A percentile compares a stretch with the other conserved stretches of the same genome.
phyloP scores from a whole-genome alignment of 2,113 vertebrate species.

The Anas platyrhynchos region DNA sequence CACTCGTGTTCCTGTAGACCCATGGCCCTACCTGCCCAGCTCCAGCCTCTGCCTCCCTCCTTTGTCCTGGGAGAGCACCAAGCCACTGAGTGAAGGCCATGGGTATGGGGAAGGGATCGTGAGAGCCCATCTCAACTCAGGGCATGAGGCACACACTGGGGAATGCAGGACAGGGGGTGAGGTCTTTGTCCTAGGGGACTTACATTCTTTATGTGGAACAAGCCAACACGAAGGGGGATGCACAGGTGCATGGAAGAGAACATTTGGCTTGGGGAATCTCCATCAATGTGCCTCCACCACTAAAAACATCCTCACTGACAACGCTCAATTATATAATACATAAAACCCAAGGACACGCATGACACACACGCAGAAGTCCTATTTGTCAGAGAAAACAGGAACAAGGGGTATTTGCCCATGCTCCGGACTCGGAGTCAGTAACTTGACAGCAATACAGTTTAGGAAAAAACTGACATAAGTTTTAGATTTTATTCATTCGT shows the following conservation, averaged over 20 bases:
- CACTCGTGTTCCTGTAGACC: background rate
- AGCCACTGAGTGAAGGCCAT: background rate
- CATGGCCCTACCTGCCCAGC: background rate
- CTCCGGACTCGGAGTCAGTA: background rate
- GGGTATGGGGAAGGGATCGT: background rate
- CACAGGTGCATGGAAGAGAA: background rate
- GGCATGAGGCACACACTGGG: fast-evolving
- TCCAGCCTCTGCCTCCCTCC: background rate
- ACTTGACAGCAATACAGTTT: slow-evolving; percentile 51
- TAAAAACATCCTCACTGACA: fast-evolving
- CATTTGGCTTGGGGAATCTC: background rate
- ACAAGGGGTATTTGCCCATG: fast-evolving
- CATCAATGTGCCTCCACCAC: background rate
- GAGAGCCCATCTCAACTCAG: background rate
- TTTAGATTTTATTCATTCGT: slow-evolving; percentile 85
- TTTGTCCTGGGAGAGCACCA: background rate
- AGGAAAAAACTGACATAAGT: slow-evolving; percentile 62
- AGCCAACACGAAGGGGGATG: background rate
- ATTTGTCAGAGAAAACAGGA: background rate
- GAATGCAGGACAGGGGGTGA: background rate
- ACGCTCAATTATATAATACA: background rate
- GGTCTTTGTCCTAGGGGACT: background rate
- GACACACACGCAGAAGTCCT: background rate
- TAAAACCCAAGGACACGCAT: background rate
- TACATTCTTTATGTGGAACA: background rate